These are phyloP conservation scores for Heliconius sara DNA, from an alignment of 2,888 invertebrate genomes.

Conservation along the genomic window DNA sequence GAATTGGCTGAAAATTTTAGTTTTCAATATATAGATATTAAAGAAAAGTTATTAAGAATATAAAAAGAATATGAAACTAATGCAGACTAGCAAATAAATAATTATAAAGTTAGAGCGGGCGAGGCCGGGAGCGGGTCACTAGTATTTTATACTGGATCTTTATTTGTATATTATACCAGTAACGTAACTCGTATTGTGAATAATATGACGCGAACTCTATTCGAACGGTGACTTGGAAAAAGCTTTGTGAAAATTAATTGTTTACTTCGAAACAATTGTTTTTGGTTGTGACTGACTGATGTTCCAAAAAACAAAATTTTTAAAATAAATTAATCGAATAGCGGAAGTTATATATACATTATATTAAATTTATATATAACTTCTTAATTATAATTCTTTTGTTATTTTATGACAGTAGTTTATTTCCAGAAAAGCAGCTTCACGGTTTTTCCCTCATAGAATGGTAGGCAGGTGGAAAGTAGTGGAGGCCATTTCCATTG, in stretches of 20 bases:
- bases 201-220: neutral
- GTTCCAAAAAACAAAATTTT: neutral
- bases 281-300: neutral
- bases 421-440: neutral
- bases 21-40: no score
- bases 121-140: neutral
- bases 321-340: neutral
- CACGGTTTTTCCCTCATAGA: no score
- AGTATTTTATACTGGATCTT: neutral
- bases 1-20: no score
- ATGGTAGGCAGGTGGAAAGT: neutral
- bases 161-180: neutral
- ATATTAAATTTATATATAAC: no score
- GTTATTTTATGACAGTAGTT: no score
- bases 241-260: slow-evolving; percentile 8
- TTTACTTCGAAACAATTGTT: slow-evolving; percentile 7
- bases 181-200: neutral
- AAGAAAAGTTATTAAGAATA: no score
- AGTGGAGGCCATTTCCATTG: no score
- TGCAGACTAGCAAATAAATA: no score
- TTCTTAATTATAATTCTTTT: no score
- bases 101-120: no score
- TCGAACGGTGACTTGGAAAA: slow-evolving; percentile 11
- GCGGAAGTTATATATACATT: neutral
- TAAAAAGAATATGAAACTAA: no score